Percentiles rank a stretch among this genome's conserved stretches.
Conservation (phyloP, 2,113 vertebrate genomes). For the Lamprotornis superbus region DNA sequence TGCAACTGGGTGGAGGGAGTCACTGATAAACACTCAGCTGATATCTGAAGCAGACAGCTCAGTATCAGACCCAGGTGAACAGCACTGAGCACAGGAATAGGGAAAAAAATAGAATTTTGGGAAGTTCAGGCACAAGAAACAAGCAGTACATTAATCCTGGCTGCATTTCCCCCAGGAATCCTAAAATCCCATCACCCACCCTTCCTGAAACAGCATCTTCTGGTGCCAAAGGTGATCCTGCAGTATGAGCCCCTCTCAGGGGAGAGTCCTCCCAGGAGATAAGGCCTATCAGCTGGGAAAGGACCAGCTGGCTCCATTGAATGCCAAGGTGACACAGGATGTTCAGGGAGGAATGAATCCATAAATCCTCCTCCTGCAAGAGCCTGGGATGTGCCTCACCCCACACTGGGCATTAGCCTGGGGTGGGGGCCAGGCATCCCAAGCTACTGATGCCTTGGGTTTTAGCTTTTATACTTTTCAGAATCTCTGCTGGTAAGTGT, state of each 20-base stretch:
- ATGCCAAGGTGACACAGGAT: background rate
- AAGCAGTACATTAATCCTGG: background rate
- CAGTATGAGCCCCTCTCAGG: accelerated
- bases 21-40: background rate
- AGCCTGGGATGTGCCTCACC: background rate
- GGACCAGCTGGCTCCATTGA: accelerated
- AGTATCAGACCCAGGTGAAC: background rate
- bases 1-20: background rate
- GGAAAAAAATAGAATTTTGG: background rate
- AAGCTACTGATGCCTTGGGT: too few relatives aligned
- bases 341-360: background rate
- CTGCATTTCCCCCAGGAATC: background rate
- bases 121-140: background rate
- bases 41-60: accelerated
- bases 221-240: background rate
- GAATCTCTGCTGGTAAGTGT: too few relatives aligned
- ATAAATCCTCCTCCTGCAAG: background rate
- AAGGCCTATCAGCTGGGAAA: background rate
- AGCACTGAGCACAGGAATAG: background rate
- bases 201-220: background rate
- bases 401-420: accelerated
- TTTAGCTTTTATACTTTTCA: too few relatives aligned
- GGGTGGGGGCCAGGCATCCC: background rate
- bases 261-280: background rate
- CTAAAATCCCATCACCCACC: background rate